phyloP scores from a whole-genome alignment of 2,888 invertebrate species.

The Mylabris sibirica region DNA sequence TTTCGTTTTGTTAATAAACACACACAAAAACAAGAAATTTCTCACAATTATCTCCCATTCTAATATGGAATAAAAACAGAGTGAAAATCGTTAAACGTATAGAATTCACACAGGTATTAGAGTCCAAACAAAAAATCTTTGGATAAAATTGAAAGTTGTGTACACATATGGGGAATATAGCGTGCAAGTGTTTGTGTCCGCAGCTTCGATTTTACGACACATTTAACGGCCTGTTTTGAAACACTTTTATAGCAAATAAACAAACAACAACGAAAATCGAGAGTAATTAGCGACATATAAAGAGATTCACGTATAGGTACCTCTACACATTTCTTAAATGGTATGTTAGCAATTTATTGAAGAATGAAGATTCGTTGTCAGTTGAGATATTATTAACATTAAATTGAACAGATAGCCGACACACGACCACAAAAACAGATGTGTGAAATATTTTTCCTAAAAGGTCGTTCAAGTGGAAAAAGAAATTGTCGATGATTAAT shows the following conservation, averaged over 20 bases:
- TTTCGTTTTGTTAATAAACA: neutral
- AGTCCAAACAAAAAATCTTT: neutral
- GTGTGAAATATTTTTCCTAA: constrained; percentile 55
- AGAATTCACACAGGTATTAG: neutral
- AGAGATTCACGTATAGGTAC: constrained; percentile 3
- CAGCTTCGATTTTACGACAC: constrained; percentile 26
- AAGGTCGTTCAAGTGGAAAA: constrained; percentile 55
- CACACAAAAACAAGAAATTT: neutral
- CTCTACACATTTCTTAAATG: constrained; percentile 20
- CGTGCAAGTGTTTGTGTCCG: neutral
- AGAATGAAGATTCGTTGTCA: constrained; percentile 38
- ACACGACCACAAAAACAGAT: constrained; percentile 44
- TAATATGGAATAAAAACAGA: neutral
- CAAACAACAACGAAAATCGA: constrained; percentile 28
- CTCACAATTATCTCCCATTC: neutral
- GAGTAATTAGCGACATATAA: constrained; percentile 29
- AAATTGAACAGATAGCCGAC: neutral
- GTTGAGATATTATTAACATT: neutral
- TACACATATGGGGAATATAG: neutral
- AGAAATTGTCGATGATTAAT: constrained; percentile 54
- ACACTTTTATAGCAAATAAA: constrained; percentile 32
- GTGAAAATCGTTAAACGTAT: neutral
- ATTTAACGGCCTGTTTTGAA: constrained; percentile 31
- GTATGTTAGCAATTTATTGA: constrained; percentile 34
- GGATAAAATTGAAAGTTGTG: neutral